phyloP scores from a whole-genome alignment of 2,797 vertebrate genomes.

The Tadarida brasiliensis region DNA sequence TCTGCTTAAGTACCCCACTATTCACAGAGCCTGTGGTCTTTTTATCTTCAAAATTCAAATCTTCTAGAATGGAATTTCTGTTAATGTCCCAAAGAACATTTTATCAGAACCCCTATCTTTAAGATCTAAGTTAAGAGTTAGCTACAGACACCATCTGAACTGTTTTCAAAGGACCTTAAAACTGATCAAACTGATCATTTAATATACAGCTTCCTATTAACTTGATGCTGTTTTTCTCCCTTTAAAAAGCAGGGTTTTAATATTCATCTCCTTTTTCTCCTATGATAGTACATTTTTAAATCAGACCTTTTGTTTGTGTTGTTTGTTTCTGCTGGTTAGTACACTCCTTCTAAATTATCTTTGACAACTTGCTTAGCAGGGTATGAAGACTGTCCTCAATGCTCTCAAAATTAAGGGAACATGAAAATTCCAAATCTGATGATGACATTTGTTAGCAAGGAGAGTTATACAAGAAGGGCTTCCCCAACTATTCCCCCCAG shows the following conservation, averaged over 20 bases:
- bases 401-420: neutral
- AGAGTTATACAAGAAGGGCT: neutral
- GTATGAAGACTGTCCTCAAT: neutral
- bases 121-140: constrained; percentile 63
- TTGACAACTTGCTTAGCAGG: neutral
- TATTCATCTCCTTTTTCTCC: constrained; percentile 36
- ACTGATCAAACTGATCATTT: neutral
- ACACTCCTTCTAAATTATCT: neutral
- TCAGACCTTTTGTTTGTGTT: neutral
- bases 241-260: constrained; percentile 24
- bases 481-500: neutral
- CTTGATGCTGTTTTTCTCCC: neutral
- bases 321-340: constrained; percentile 9
- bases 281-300: neutral
- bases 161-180: constrained; percentile 53
- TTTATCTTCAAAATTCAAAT: constrained; percentile 76
- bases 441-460: neutral
- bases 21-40: constrained; percentile 68
- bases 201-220: neutral
- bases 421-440: neutral
- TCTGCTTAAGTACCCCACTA: constrained; percentile 55
- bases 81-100: constrained; percentile 63
- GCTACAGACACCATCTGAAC: constrained; percentile 28
- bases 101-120: constrained; percentile 52
- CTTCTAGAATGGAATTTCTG: constrained; percentile 64